phyloP scores from a whole-genome alignment of 2,797 vertebrate species.

The Tenualosa ilisha region DNA sequence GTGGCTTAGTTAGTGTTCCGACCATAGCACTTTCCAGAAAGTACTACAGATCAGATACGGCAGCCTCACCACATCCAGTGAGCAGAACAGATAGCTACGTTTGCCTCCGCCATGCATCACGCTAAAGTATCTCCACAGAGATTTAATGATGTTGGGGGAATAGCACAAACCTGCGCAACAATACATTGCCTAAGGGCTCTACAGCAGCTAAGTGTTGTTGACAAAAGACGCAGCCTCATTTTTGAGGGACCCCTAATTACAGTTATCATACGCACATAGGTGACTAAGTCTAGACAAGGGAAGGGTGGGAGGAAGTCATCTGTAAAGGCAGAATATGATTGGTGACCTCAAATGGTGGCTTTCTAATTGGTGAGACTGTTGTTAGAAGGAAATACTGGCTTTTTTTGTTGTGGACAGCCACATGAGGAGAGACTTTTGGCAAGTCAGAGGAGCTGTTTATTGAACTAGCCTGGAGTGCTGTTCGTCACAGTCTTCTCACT shows the following conservation, averaged over 20 bases:
- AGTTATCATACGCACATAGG: constrained; percentile 56
- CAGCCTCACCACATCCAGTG: neutral
- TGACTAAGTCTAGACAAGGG: constrained; percentile 49
- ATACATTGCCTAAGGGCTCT: constrained; percentile 56
- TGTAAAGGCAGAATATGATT: constrained; percentile 44
- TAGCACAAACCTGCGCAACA: constrained; percentile 48
- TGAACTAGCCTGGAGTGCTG: neutral
- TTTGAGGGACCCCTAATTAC: constrained; percentile 64
- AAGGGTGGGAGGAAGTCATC: constrained; percentile 43
- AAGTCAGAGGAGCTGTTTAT: neutral
- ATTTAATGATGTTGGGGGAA: constrained; percentile 23
- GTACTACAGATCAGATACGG: neutral
- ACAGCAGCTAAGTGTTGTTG: constrained; percentile 62
- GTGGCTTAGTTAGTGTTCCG: constrained; percentile 48
- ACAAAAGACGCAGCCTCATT: constrained; percentile 55
- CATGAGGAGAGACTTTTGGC: neutral
- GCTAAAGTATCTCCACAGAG: constrained; percentile 3
- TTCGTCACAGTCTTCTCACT: neutral
- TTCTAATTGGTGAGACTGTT: constrained; percentile 58
- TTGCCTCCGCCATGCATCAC: constrained; percentile 46
- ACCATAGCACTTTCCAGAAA: neutral
- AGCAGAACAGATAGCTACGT: constrained; percentile 28
- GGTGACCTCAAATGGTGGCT: constrained; percentile 37
- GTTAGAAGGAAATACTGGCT: constrained; percentile 12
- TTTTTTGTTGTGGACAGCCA: constrained; percentile 1